phyloP scores from a whole-genome alignment of 2,888 invertebrate species.

The Patella caerulea region DNA sequence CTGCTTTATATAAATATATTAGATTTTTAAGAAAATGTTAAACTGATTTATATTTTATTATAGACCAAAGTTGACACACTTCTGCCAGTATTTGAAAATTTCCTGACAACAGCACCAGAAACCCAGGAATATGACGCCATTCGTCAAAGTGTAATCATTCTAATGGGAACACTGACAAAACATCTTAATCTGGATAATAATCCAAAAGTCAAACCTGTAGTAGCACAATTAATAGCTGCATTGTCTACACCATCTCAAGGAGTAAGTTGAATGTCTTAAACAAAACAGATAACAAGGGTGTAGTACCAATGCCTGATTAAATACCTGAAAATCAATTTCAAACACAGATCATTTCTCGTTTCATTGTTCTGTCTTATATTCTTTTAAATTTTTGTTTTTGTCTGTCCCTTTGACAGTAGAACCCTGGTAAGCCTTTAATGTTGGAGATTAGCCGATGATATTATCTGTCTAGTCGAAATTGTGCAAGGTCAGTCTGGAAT shows the following conservation, averaged over 20 bases:
- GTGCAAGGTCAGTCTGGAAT: no score
- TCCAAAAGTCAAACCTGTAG: slow-evolving; percentile 91
- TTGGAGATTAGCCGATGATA: no score
- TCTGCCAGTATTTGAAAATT: slow-evolving; percentile 92
- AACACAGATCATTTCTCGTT: neutral
- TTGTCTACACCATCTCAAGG: slow-evolving; percentile 97
- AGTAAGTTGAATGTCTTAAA: slow-evolving; percentile 71
- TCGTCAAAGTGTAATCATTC: slow-evolving; percentile 94
- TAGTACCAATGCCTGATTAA: no score
- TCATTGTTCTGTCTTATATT: neutral
- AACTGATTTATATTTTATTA: slow-evolving; percentile 19
- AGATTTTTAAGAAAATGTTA: neutral
- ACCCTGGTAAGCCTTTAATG: no score
- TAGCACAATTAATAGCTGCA: slow-evolving; percentile 89
- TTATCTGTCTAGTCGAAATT: no score
- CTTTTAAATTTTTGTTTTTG: neutral
- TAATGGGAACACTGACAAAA: slow-evolving; percentile 97
- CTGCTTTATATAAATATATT: neutral
- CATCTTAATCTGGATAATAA: slow-evolving; percentile 95
- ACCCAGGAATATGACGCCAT: slow-evolving; percentile 91
- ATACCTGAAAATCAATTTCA: neutral
- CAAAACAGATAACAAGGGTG: no score
- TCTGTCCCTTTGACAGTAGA: neutral
- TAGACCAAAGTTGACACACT: slow-evolving; percentile 78
- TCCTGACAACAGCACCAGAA: slow-evolving; percentile 92